Percentiles rank a stretch among this genome's conserved stretches.
These are phyloP conservation scores for Kryphioiulus occultus DNA, from an alignment of 2,888 invertebrate species.

Conservation along the genomic window DNA sequence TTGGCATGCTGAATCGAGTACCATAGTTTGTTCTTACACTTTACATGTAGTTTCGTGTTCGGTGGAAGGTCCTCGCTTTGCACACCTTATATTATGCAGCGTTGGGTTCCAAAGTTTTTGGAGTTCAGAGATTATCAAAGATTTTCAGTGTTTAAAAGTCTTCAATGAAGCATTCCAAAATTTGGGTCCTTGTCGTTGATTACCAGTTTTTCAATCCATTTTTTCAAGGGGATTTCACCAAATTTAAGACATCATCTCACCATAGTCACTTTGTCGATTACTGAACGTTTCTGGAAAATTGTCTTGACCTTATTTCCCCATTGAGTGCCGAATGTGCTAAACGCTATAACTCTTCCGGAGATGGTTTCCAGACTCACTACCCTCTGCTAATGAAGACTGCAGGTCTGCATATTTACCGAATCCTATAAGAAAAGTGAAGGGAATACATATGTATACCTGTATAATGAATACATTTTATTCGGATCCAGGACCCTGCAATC, in stretches of 20 bases:
- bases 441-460: conserved; percentile 20
- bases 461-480: conserved; percentile 1
- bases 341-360: conserved; percentile 29
- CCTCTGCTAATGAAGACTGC: conserved; percentile 33
- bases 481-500: conserved; percentile 39
- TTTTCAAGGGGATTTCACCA: background rate
- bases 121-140: background rate
- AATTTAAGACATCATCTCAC: background rate
- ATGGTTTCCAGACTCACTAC: conserved; percentile 16
- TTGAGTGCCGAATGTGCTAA: background rate
- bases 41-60: background rate
- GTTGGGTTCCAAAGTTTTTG: background rate
- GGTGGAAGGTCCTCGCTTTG: no score
- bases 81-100: background rate
- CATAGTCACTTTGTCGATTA: background rate
- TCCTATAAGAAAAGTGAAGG: conserved; percentile 38
- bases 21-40: background rate
- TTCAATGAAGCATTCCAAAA: background rate
- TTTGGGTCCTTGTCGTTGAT: background rate
- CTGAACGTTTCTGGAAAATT: background rate
- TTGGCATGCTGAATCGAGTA: conserved; percentile 20
- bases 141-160: no score
- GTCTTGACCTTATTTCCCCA: background rate
- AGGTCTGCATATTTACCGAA: conserved; percentile 39
- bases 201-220: background rate